Conservation (phyloP, 1,140 invertebrate genomes). For the Cylas formicarius region DNA sequence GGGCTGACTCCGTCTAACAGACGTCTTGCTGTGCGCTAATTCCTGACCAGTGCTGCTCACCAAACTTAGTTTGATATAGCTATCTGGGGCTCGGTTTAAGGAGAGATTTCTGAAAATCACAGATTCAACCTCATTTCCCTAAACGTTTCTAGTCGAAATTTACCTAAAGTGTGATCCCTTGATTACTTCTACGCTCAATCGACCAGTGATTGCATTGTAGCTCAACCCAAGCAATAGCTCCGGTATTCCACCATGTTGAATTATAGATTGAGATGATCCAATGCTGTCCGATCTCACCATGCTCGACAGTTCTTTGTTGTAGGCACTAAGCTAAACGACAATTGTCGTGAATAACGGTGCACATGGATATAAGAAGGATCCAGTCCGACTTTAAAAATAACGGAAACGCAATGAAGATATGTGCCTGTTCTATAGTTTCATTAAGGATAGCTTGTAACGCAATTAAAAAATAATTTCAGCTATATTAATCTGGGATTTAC, state of each 20-base stretch:
- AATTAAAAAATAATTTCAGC: constrained; percentile 4
- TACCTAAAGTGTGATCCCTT: constrained; percentile 89
- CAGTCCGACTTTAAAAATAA: too few species aligned
- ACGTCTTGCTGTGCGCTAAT: constrained; percentile 86
- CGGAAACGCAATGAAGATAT: too few species aligned
- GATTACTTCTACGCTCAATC: constrained; percentile 84
- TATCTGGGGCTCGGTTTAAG: constrained; percentile 76
- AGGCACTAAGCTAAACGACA: constrained; percentile 34
- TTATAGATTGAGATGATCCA: constrained; percentile 86
- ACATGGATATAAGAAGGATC: too few species aligned
- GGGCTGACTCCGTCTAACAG: constrained; percentile 80
- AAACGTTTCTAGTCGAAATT: constrained; percentile 31
- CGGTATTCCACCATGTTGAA: constrained; percentile 81
- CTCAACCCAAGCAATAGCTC: constrained; percentile 82
- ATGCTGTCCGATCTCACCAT: constrained; percentile 85
- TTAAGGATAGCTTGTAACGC: too few species aligned
- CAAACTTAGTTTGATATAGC: constrained; percentile 86
- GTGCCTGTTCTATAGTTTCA: too few species aligned
- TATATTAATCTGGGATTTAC: too few species aligned
- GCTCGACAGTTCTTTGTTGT: constrained; percentile 59
- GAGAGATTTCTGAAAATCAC: constrained; percentile 52
- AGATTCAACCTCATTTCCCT: not conserved
- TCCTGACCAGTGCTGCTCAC: constrained; percentile 89
- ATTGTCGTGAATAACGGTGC: constrained; percentile 1
- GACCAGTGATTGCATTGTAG: constrained; percentile 88